phyloP scores from a whole-genome alignment of 1,140 invertebrate species.

The Eriosoma lanigerum region DNA sequence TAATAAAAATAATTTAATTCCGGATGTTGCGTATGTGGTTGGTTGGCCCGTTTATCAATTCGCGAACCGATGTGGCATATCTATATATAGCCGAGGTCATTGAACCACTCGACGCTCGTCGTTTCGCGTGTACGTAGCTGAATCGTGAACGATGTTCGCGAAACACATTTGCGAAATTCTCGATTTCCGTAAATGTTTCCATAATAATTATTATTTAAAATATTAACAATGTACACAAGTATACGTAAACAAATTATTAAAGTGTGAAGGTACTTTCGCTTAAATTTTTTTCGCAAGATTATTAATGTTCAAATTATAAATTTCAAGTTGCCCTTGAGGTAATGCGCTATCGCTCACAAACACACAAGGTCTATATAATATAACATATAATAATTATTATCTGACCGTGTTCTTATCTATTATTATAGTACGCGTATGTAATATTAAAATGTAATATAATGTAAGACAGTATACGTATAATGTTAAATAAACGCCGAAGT shows the following conservation, averaged over 20 bases:
- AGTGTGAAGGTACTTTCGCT: too few relatives aligned
- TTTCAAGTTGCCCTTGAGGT: slow-evolving; percentile 43
- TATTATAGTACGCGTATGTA: neutral
- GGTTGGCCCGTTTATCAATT: neutral
- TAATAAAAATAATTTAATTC: neutral
- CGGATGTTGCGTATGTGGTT: neutral
- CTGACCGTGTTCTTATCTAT: slow-evolving; percentile 29
- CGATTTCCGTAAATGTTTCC: neutral
- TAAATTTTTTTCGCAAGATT: slow-evolving; percentile 9
- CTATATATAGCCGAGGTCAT: slow-evolving; percentile 25
- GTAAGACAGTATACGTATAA: neutral
- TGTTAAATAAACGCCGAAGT: neutral
- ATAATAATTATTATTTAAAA: too few relatives aligned
- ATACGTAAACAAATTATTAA: too few relatives aligned
- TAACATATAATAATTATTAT: slow-evolving; percentile 21
- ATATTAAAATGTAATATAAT: too few relatives aligned
- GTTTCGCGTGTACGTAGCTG: slow-evolving; percentile 5
- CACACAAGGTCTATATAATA: neutral
- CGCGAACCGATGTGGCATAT: slow-evolving; percentile 4
- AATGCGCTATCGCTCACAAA: neutral
- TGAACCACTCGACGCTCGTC: neutral
- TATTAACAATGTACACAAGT: too few relatives aligned
- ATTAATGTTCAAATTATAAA: slow-evolving; percentile 24
- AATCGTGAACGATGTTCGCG: neutral
- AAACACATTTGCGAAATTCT: neutral